Evolutionary conservation across 2,797 vertebrate species (phyloP), one percentile per base, ranked within the genome.

Genomic region (Enteromius viviparus): DNA sequence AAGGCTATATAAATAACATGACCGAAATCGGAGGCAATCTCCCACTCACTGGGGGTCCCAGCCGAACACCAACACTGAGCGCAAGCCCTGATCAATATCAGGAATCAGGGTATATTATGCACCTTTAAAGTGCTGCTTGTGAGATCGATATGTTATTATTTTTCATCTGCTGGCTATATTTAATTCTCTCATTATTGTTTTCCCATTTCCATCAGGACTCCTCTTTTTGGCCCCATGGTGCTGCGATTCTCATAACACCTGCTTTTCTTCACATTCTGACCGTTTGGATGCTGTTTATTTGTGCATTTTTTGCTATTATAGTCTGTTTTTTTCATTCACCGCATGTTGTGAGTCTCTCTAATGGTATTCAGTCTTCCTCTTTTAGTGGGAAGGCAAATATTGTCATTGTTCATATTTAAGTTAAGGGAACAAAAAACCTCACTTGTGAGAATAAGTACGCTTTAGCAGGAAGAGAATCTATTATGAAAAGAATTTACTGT

Each of bases 81-180:
- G 70, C 76, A 84, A 81, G 86, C 85, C 4, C 87, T 78, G 92
- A 95, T 95, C 94, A 92, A 95, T 95, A 94, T 87, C 89, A 93
- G 93, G 92, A 94, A 95, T 95, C 92, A 93, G 93, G 89, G 92
- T 92, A 94, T 94, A n/a, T n/a, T 94, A 94, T 89, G 88, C 89
- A 91, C 91, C 90, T 93, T 93, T 93, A 93, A 94, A 94, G 92
- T 87, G 85, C 91, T 90, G 91, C 91, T 88, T 89, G 89, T 89
- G 85, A 90, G 91, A 95, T 95, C 94, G 81, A 95, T 95, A 95
- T 94, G 94, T 95, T 95, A 94, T 95, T 95, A 95, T 94, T 95
- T 95, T 94, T 94, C 93, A 95, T 95, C 92, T 94, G 93, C 92
- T 91, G 91, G 93, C 93, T 93, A 93, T 94, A 94, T 94, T 95